Evolutionary conservation across 2,797 vertebrate species (phyloP), one percentile per base, ranked within the genome.

Genomic region (Sebastes wilsoni): DNA sequence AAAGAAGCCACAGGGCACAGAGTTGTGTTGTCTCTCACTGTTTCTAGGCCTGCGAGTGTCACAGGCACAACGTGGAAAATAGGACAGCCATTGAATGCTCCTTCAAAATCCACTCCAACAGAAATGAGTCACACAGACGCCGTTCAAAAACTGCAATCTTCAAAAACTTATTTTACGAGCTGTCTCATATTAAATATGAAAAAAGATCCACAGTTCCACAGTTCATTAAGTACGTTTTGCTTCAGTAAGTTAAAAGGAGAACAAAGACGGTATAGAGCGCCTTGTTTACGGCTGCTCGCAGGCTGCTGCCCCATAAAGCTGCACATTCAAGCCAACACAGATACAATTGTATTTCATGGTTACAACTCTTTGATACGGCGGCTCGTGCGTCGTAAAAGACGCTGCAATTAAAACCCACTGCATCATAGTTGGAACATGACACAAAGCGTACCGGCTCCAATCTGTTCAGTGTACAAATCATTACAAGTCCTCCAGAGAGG

Each of bases 1-100:
- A 87, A 84, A 90, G 83, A 72, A 79, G 83, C 88, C 85, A 83
- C 49, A 0, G 88, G 90, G 83, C 70, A 90, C 66, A n/a, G 75
- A 46, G 69, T 78, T 89, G 87, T 89, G 87, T 89, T 92, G 82
- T 85, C 59, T 87, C 56, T 77, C 64, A 55, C 74, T 22, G 38
- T 87, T 85, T 87, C 62, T 27, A 77, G 73, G 61, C 69, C 75
- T 75, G 65, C 16, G 1, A 84, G 79, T 64, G 75, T 91, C 85
- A 69, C 75, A 52, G 67, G 62, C 71, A 55, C 38, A 75, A 75
- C 18, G 3, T 65, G 66, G 80, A 91, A 93, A 93, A 91, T 89
- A 88, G 90, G 89, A 82, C 90, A 92, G 61, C 54, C 74, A 64
- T 52, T 90, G 81, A 88, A 83, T 27, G 38, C 52, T 69, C 76